These are phyloP conservation scores for Cylas formicarius DNA, from an alignment of 1,140 invertebrate genomes.

Conservation along the genomic window DNA sequence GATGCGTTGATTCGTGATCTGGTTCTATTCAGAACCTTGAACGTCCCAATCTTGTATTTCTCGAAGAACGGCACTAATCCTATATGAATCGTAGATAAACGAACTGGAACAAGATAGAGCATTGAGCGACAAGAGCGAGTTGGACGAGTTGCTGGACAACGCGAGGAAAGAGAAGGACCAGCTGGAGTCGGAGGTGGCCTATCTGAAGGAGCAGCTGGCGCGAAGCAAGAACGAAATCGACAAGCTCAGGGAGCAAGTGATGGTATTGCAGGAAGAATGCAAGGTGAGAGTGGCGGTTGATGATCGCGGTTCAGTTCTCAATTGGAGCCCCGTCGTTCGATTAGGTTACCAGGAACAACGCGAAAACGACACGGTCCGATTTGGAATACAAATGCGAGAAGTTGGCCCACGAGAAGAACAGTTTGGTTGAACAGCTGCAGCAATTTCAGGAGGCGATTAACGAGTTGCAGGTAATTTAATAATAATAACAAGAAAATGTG, in stretches of 20 bases:
- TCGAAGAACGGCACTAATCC: neutral
- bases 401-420: constrained; percentile 61
- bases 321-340: too few species aligned
- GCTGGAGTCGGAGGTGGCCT: constrained; percentile 60
- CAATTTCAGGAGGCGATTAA: constrained; percentile 63
- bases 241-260: constrained; percentile 63
- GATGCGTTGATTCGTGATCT: too few species aligned
- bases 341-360: constrained; percentile 67
- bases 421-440: constrained; percentile 62
- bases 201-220: constrained; percentile 69
- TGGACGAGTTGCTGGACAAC: constrained; percentile 65
- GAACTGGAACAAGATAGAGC: constrained; percentile 56
- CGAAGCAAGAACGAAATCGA: constrained; percentile 68
- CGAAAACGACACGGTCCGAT: constrained; percentile 71
- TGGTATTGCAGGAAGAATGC: constrained; percentile 68
- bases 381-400: constrained; percentile 71
- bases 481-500: too few species aligned
- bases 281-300: constrained; percentile 53
- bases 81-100: constrained; percentile 44
- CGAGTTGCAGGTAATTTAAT: constrained; percentile 57
- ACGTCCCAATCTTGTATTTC: too few species aligned
- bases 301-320: constrained; percentile 4
- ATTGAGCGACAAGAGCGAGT: constrained; percentile 55
- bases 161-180: constrained; percentile 61
- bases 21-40: too few species aligned